Evolutionary conservation across 2,888 invertebrate species (phyloP).

Genomic region (Pegoplata infirma): DNA sequence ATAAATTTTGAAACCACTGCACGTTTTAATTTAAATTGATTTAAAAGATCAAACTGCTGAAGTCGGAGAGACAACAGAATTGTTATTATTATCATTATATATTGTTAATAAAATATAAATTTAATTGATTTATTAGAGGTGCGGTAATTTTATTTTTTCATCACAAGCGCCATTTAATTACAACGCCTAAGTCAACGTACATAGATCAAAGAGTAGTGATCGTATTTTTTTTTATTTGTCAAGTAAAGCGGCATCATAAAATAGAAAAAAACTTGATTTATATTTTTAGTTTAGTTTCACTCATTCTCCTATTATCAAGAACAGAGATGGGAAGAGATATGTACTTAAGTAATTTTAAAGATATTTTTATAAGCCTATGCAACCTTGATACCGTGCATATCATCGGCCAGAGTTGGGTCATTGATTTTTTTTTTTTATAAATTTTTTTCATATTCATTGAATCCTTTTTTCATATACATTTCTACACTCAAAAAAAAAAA

Average conservation of each 20-base stretch:
- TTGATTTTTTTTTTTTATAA: too few relatives aligned
- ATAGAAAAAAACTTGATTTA: constrained; percentile 53
- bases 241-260: background rate
- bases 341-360: too few relatives aligned
- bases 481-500: too few relatives aligned
- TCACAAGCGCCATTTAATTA: constrained; percentile 59
- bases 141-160: constrained; percentile 46
- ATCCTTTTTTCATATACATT: too few relatives aligned
- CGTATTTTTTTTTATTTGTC: background rate
- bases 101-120: constrained; percentile 52
- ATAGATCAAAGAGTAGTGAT: constrained; percentile 42
- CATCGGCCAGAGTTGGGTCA: too few relatives aligned
- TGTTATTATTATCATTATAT: constrained; percentile 25
- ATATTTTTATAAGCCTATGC: too few relatives aligned
- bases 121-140: constrained; percentile 55
- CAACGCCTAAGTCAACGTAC: constrained; percentile 35
- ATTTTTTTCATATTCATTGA: too few relatives aligned
- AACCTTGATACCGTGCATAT: too few relatives aligned
- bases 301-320: too few relatives aligned
- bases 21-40: constrained; percentile 31
- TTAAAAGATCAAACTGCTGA: constrained; percentile 29
- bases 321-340: too few relatives aligned
- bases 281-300: constrained; percentile 1
- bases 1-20: constrained; percentile 42
- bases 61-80: background rate